Base-by-base conservation (phyloP, 2,797 vertebrate species). In the Phylloscopus collybita region DNA sequence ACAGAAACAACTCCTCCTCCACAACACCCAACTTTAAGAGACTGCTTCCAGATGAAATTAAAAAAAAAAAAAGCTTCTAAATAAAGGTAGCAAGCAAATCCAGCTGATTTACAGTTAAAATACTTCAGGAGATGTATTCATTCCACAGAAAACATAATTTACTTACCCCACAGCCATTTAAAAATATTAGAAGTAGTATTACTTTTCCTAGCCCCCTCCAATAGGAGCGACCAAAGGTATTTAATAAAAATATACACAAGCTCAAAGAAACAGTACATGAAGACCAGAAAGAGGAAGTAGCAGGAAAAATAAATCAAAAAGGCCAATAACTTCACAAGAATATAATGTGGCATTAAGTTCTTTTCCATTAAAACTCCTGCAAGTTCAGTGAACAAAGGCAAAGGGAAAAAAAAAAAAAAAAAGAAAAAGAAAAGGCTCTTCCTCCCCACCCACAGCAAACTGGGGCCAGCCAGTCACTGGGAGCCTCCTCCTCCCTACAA, bases 91-190 rank as follows among this genome's bases (percentile, higher is more conserved):
- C 13, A 34, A 57, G 27, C 32, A 88, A 75, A 78, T 57, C 27
- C 25, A 42, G 38, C 10, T 53, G 42, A 57, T 49, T 50, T 50
- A 56, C 3, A 56, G 18, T 45, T 26, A 29, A 40, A 83, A 78
- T 6, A 50, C 26, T 51, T 30, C 10, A 51, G 8, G 7, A 30
- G 7, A 66, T 8, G 10, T 0, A 82, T 36, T 49, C 72, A 73
- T 70, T 59, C 34, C 61, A 92, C 9, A 66, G 54, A 34, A 87
- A 92, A 64, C 4, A 66, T 11, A 4, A 91, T 80, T 70, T 80
- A 97, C 96, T 96, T 95, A 96, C 95, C 95, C 88, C 84, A 82
- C 27, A 91, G 86, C 54, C 61, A 91, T 32, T 82, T 91, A 21
- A 93, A 91, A 85, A 70, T 61, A 91, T 27, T 50, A 92, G 69